phyloP scores from a whole-genome alignment of 2,888 invertebrate species.

The Thymelicus acteon region DNA sequence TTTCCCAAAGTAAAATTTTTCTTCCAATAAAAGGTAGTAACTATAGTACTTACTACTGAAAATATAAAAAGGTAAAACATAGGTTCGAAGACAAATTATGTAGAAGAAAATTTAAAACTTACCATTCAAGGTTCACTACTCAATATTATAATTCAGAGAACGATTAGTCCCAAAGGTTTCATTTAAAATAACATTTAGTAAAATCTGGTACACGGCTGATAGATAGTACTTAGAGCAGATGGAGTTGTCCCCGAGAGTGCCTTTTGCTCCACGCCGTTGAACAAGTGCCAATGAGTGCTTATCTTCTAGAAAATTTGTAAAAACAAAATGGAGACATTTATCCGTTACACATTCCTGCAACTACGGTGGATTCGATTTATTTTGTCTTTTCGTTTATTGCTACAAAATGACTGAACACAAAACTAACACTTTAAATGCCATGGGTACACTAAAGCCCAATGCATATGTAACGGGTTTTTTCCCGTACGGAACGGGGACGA shows the following conservation, averaged over 20 bases:
- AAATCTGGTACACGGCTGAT: constrained; percentile 71
- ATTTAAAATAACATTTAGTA: constrained; percentile 64
- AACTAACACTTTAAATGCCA: too few species aligned
- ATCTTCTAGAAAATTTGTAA: constrained; percentile 52
- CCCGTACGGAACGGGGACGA: too few species aligned
- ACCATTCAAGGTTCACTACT: constrained; percentile 11
- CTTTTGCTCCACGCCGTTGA: constrained; percentile 74
- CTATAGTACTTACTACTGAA: too few species aligned
- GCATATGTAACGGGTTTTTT: too few species aligned
- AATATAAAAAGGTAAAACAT: too few species aligned
- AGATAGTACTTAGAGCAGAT: constrained; percentile 78
- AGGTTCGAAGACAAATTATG: too few species aligned
- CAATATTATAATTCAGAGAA: constrained; percentile 54
- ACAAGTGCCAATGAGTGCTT: constrained; percentile 75
- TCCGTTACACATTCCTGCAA: constrained; percentile 36
- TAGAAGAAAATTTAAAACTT: background rate
- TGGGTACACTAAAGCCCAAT: too few species aligned
- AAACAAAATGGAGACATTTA: constrained; percentile 32
- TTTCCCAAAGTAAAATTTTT: too few species aligned
- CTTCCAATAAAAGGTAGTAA: too few species aligned
- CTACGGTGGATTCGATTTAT: background rate
- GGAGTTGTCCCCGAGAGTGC: constrained; percentile 76
- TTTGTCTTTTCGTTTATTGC: background rate
- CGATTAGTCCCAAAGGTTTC: constrained; percentile 62
- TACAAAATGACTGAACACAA: too few species aligned